Conservation (phyloP, 2,888 invertebrate species). For the Lacanobia oleracea region DNA sequence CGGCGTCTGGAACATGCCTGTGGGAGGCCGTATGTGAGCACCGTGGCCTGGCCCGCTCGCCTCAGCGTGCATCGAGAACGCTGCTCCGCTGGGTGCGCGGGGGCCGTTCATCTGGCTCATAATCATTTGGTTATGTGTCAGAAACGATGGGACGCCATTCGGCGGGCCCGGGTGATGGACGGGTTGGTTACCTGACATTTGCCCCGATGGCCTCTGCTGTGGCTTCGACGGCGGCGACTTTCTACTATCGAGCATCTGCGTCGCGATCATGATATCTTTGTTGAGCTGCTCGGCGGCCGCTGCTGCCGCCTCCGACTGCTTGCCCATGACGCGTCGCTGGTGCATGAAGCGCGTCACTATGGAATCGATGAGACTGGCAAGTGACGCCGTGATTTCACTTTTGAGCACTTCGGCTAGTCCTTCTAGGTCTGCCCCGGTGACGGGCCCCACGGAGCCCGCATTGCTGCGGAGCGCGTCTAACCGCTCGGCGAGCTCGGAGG, state of each 20-base stretch:
- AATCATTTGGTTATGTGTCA: conserved; percentile 86
- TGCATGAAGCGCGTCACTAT: conserved; percentile 96
- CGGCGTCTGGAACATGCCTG: conserved; percentile 95
- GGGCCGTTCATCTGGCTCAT: conserved; percentile 91
- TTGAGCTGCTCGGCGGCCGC: conserved; percentile 96
- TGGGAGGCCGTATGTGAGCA: conserved; percentile 91
- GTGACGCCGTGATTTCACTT: conserved; percentile 96
- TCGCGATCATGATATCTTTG: conserved; percentile 95
- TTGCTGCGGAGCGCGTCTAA: conserved; percentile 94
- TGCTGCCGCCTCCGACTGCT: conserved; percentile 94
- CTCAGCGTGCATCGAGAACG: conserved; percentile 93
- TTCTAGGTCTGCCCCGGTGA: conserved; percentile 95
- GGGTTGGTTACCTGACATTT: conserved; percentile 91
- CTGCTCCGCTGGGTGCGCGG: conserved; percentile 91
- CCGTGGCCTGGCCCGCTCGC: conserved; percentile 87
- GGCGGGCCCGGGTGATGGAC: conserved; percentile 87
- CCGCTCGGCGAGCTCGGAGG: conserved; percentile 94
- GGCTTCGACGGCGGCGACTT: conserved; percentile 95
- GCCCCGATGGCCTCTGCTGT: conserved; percentile 91
- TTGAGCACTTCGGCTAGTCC: conserved; percentile 97
- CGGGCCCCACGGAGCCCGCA: conserved; percentile 92
- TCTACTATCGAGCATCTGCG: conserved; percentile 93
- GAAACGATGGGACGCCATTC: conserved; percentile 85
- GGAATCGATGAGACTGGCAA: conserved; percentile 96
- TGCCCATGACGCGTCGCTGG: conserved; percentile 94